Conservation (phyloP, 2,113 vertebrate genomes). For the Cnemophilus loriae region DNA sequence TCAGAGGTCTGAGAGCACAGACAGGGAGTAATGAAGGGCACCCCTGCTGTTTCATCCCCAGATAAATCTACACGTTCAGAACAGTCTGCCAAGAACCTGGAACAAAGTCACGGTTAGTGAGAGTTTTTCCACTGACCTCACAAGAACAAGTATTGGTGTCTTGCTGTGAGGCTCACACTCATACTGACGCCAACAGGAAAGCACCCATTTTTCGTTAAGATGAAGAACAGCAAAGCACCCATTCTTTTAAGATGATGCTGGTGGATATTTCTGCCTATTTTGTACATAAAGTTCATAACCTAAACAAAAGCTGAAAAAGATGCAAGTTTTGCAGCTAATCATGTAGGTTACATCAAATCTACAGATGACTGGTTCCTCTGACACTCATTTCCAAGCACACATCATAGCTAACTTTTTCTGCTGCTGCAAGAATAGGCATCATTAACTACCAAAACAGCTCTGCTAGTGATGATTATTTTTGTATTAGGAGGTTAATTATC, state of each 20-base stretch:
- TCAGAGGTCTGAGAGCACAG: background rate
- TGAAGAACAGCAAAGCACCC: background rate
- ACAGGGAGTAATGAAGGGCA: background rate
- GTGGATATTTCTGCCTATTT: background rate
- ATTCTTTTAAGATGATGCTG: background rate
- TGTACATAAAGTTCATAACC: background rate
- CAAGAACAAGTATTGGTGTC: background rate
- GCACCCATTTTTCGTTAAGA: background rate
- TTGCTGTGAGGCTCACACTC: background rate
- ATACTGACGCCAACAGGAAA: background rate
- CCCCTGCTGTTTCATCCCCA: background rate
- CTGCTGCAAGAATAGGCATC: background rate
- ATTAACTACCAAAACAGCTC: background rate
- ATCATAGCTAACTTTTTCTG: background rate
- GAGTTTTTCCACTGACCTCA: conserved; percentile 31
- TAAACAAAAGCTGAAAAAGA: background rate
- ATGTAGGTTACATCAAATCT: background rate
- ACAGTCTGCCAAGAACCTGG: background rate
- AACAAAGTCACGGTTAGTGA: background rate
- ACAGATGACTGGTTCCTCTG: background rate
- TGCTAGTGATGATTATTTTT: background rate
- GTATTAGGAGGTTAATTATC: background rate
- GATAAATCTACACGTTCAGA: background rate
- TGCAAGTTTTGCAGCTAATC: background rate
- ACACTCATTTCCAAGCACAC: background rate